phyloP scores from a whole-genome alignment of 1,140 invertebrate species.

The Leguminivora glycinivorella region DNA sequence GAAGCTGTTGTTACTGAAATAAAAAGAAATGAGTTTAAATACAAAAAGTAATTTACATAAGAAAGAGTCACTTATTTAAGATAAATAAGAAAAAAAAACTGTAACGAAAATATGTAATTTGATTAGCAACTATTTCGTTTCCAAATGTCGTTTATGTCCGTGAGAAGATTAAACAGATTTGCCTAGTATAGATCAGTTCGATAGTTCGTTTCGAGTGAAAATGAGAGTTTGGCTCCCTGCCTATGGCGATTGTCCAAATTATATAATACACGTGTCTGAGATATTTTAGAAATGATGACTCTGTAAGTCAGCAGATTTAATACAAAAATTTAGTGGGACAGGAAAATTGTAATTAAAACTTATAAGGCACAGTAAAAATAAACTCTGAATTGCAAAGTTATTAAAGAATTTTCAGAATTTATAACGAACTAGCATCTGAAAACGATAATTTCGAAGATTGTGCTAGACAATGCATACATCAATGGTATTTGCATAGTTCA shows the following conservation, averaged over 20 bases:
- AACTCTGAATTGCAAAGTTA: no score
- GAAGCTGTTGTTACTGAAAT: conserved; percentile 65
- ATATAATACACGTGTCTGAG: conserved; percentile 14
- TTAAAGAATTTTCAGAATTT: no score
- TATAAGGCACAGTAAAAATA: no score
- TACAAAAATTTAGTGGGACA: not conserved
- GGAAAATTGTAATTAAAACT: not conserved
- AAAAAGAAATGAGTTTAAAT: not conserved
- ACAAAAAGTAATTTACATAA: not conserved
- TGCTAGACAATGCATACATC: no score
- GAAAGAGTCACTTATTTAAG: no score
- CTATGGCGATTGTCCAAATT: conserved; percentile 12
- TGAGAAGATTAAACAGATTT: not conserved
- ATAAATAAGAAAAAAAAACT: not conserved
- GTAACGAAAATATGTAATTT: not conserved
- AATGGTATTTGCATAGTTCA: no score
- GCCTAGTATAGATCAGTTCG: not conserved
- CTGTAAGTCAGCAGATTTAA: conserved; percentile 3
- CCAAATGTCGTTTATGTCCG: not conserved
- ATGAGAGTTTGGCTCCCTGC: conserved; percentile 9
- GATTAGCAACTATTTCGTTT: not conserved
- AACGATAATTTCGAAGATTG: no score
- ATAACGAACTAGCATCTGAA: no score
- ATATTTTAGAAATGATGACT: not conserved
- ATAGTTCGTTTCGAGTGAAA: not conserved